Conservation (phyloP, 2,888 invertebrate species). For the Tipula confusa region DNA sequence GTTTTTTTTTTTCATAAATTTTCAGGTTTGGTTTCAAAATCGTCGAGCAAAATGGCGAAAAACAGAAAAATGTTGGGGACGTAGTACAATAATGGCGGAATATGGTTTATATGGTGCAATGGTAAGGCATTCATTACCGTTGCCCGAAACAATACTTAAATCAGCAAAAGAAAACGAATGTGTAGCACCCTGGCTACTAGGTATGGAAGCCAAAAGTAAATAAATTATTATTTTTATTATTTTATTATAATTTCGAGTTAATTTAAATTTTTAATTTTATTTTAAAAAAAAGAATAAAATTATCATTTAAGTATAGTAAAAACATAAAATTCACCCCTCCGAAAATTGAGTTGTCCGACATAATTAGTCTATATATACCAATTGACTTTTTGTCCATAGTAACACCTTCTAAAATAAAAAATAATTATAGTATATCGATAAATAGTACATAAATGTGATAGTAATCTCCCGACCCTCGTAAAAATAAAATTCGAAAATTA, state of each 20-base stretch:
- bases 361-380: neutral
- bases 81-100: constrained; percentile 99
- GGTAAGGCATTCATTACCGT: constrained; percentile 97
- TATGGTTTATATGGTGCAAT: constrained; percentile 99
- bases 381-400: neutral
- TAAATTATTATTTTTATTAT: constrained; percentile 40
- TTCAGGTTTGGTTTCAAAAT: constrained; percentile 94
- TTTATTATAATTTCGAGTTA: constrained; percentile 31
- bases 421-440: neutral
- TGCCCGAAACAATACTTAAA: constrained; percentile 97
- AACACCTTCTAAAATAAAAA: neutral
- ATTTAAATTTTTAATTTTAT: constrained; percentile 30
- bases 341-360: too few relatives aligned
- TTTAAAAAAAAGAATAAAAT: neutral
- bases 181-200: constrained; percentile 98
- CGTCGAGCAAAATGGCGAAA: constrained; percentile 98
- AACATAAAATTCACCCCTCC: neutral
- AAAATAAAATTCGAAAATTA: neutral
- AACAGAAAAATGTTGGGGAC: constrained; percentile 99
- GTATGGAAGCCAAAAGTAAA: constrained; percentile 60
- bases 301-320: constrained; percentile 14
- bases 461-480: neutral
- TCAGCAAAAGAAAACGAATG: constrained; percentile 95
- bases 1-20: constrained; percentile 39
- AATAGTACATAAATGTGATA: neutral